Conservation (phyloP, 2,888 invertebrate species). For the Pasiphila rectangulata region DNA sequence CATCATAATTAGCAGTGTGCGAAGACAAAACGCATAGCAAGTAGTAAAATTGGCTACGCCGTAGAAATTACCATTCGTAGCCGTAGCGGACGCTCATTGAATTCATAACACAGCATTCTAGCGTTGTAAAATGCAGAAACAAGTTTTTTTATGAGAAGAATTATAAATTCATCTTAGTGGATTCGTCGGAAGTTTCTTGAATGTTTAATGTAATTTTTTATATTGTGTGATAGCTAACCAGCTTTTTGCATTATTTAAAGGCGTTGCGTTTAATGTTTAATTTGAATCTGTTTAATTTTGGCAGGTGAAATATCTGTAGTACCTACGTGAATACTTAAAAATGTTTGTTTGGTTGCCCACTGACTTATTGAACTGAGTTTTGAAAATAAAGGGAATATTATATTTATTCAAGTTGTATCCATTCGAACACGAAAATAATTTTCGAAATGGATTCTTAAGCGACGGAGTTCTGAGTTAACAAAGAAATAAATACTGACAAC, state of each 20-base stretch:
- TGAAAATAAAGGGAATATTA: too few relatives aligned
- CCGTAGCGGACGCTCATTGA: conserved; percentile 29
- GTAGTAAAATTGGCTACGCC: conserved; percentile 8
- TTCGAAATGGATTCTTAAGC: too few relatives aligned
- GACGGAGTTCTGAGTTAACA: too few relatives aligned
- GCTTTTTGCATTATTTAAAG: conserved; percentile 6
- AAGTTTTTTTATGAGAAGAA: conserved; percentile 20
- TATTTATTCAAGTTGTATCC: too few relatives aligned
- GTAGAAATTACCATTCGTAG: conserved; percentile 29
- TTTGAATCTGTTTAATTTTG: neutral
- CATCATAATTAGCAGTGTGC: too few relatives aligned
- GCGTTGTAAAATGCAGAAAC: conserved; percentile 12
- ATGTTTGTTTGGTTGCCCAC: too few relatives aligned
- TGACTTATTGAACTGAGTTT: too few relatives aligned
- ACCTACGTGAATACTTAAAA: conserved; percentile 6
- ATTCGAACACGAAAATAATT: too few relatives aligned
- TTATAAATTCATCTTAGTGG: conserved; percentile 16
- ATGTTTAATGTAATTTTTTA: conserved; percentile 9
- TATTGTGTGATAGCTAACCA: conserved; percentile 6
- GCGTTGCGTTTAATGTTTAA: neutral
- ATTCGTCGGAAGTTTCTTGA: conserved; percentile 5
- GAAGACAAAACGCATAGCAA: neutral
- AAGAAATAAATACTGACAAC: too few relatives aligned
- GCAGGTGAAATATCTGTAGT: neutral
- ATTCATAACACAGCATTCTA: conserved; percentile 24